Evolutionary conservation across 2,113 vertebrate genomes (phyloP).

Genomic region (Rhombomys opimus): DNA sequence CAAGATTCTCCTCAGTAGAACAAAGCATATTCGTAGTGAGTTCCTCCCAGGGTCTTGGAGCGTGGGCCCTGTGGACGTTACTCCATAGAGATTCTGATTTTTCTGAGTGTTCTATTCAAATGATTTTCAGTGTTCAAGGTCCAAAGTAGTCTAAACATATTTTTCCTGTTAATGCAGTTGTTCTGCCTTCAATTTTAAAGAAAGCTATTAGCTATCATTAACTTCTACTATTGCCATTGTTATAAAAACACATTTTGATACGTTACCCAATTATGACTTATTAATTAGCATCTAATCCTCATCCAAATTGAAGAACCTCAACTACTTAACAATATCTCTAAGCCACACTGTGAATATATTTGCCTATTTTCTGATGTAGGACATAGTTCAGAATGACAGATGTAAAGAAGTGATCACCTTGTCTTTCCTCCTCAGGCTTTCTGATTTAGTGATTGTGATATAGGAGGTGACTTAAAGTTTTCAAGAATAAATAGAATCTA

Average conservation of each 20-base stretch:
- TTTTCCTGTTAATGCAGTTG: conserved; percentile 49
- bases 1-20: neutral
- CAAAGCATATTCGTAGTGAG: neutral
- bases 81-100: neutral
- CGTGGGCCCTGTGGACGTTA: neutral
- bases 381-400: neutral
- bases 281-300: neutral
- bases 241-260: neutral
- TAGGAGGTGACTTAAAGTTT: conserved; percentile 5
- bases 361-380: neutral
- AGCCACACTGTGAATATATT: neutral
- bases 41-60: neutral
- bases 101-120: conserved; percentile 27
- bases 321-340: neutral
- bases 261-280: neutral
- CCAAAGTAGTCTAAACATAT: neutral
- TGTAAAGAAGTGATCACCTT: neutral
- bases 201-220: neutral
- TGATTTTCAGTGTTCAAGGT: neutral
- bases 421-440: neutral
- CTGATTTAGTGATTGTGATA: neutral
- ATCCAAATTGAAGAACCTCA: neutral
- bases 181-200: neutral
- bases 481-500: neutral
- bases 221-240: neutral